phyloP scores from a whole-genome alignment of 2,888 invertebrate species.

The Scelioninae gen. 1 region DNA sequence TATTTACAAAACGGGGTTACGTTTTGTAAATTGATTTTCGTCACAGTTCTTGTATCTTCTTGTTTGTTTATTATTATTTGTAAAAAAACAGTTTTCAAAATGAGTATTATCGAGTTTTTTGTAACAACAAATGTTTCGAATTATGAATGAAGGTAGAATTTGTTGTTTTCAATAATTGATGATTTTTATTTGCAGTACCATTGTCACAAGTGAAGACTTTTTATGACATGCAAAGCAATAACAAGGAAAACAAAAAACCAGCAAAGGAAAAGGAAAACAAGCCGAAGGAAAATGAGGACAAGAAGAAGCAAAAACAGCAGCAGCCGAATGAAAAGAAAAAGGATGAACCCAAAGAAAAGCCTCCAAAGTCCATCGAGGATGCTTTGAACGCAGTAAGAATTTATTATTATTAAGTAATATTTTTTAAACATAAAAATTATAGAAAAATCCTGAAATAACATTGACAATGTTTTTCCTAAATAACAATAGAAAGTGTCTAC shows the following conservation, averaged over 20 bases:
- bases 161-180: neutral
- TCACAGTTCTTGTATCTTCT: no score
- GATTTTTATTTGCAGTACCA: slow-evolving; percentile 86
- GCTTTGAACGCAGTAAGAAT: slow-evolving; percentile 86
- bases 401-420: no score
- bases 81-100: no score
- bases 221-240: slow-evolving; percentile 87
- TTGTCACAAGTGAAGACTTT: slow-evolving; percentile 89
- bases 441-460: no score
- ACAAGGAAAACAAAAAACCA: slow-evolving; percentile 86
- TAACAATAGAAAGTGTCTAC: no score
- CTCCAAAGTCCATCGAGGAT: slow-evolving; percentile 88
- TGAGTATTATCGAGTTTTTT: no score
- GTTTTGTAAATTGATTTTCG: neutral
- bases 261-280: slow-evolving; percentile 81
- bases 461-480: no score
- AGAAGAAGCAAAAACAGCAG: slow-evolving; percentile 84
- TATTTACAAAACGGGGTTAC: neutral
- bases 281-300: slow-evolving; percentile 85
- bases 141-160: neutral
- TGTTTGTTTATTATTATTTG: no score
- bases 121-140: no score
- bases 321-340: slow-evolving; percentile 85
- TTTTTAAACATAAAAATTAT: no score
- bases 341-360: slow-evolving; percentile 86